Evolutionary conservation across 2,797 vertebrate species (phyloP).

Genomic region (Channallabes apus): DNA sequence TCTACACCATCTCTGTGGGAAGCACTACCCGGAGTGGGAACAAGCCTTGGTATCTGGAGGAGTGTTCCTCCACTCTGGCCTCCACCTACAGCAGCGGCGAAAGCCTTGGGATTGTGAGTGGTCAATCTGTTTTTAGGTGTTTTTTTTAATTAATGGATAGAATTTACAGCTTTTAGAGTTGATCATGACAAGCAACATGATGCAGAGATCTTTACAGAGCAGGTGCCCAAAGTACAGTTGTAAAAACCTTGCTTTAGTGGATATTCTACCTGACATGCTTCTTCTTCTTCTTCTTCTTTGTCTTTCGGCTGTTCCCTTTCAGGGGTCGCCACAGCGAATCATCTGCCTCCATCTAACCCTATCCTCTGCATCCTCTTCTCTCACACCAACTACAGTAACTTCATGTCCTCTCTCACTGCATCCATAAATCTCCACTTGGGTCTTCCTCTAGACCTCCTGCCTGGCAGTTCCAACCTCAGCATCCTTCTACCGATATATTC

Average conservation of each 20-base stretch:
- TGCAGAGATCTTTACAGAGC: neutral
- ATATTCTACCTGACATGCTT: neutral
- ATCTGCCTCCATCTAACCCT: too few relatives aligned
- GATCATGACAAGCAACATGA: neutral
- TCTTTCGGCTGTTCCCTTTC: too few relatives aligned
- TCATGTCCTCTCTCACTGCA: too few relatives aligned
- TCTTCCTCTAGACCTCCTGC: too few relatives aligned
- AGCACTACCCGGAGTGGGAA: slow-evolving; percentile 79
- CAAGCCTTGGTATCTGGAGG: slow-evolving; percentile 86
- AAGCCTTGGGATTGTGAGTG: slow-evolving; percentile 82
- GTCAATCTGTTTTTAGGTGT: neutral
- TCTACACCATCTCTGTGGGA: slow-evolving; percentile 93
- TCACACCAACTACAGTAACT: too few relatives aligned
- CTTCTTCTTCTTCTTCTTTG: too few relatives aligned
- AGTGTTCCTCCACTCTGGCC: slow-evolving; percentile 87
- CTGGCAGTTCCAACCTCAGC: too few relatives aligned
- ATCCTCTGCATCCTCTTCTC: too few relatives aligned
- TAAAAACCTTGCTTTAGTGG: neutral
- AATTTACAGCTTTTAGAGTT: neutral
- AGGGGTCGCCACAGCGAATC: too few relatives aligned
- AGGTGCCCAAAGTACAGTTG: neutral
- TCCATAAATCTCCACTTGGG: too few relatives aligned
- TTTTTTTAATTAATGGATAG: too few relatives aligned
- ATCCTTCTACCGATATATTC: too few relatives aligned
- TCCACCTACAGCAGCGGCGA: slow-evolving; percentile 85